Evolutionary conservation across 2,113 vertebrate species (phyloP).

Genomic region (Cryptotis parvus): DNA sequence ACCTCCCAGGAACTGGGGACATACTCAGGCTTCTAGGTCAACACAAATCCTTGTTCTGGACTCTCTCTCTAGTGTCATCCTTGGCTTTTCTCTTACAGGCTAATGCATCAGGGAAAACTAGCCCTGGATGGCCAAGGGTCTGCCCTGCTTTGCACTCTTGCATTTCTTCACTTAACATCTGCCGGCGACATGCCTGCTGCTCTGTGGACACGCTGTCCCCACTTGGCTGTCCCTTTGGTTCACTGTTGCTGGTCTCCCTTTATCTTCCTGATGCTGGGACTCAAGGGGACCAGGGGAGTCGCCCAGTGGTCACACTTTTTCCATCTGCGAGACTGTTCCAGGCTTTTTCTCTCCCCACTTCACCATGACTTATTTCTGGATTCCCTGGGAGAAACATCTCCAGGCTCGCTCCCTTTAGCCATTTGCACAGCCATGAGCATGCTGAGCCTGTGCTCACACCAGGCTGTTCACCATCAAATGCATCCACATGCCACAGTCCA

Average conservation of each 20-base stretch:
- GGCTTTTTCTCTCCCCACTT: background rate
- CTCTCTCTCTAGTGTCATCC: no score
- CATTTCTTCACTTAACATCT: background rate
- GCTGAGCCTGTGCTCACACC: background rate
- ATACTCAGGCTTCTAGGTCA: background rate
- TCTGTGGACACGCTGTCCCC: background rate
- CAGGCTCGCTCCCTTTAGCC: accelerated
- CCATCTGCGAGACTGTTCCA: background rate
- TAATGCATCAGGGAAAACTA: background rate
- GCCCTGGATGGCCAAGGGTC: background rate
- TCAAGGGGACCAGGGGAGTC: background rate
- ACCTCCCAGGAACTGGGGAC: background rate
- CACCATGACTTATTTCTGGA: background rate
- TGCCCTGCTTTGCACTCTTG: background rate
- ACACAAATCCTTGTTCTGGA: background rate
- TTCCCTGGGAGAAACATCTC: background rate
- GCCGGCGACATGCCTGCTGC: background rate
- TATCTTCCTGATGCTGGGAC: background rate
- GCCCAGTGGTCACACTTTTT: background rate
- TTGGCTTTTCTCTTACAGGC: background rate
- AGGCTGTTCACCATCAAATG: background rate
- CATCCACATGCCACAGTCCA: background rate
- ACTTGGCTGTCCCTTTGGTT: no score
- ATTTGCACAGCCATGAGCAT: no score
- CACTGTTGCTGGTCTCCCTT: background rate